These are phyloP conservation scores for Atlantisia rogersi DNA, from an alignment of 2,113 vertebrate species.

Conservation along the genomic window DNA sequence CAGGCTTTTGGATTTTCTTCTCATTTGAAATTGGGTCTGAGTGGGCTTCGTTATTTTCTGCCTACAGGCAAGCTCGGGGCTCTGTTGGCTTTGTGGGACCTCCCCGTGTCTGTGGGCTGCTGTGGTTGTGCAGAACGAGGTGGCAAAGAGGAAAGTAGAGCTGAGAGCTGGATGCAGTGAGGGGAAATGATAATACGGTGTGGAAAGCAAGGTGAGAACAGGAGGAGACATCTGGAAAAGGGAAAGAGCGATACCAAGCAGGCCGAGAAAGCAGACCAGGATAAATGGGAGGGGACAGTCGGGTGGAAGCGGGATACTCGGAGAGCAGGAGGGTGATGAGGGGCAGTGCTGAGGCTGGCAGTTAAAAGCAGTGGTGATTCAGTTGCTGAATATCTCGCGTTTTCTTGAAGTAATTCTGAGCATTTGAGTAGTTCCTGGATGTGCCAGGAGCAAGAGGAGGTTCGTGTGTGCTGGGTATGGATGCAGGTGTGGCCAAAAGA, in stretches of 20 bases:
- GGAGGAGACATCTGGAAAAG: neutral
- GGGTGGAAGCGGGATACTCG: neutral
- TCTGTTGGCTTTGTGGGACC: neutral
- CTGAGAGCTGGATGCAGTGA: neutral
- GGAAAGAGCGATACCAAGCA: neutral
- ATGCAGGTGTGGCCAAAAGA: too few species aligned
- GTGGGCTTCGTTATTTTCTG: neutral
- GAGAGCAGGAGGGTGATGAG: neutral
- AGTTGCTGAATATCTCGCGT: neutral
- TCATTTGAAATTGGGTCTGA: neutral
- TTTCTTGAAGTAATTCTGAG: neutral
- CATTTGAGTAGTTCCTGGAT: too few species aligned
- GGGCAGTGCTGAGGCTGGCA: neutral
- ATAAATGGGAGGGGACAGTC: neutral
- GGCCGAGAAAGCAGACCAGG: neutral
- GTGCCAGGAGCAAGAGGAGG: neutral
- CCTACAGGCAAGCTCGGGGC: neutral
- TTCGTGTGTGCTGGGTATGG: neutral
- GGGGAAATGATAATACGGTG: rapidly evolving
- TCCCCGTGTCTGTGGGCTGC: neutral
- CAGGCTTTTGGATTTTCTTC: neutral
- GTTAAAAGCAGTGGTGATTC: neutral
- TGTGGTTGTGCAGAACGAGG: neutral
- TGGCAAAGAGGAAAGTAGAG: neutral
- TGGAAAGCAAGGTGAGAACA: neutral